Evolutionary conservation across 2,888 invertebrate genomes (phyloP).

Genomic region (Blera fallax): DNA sequence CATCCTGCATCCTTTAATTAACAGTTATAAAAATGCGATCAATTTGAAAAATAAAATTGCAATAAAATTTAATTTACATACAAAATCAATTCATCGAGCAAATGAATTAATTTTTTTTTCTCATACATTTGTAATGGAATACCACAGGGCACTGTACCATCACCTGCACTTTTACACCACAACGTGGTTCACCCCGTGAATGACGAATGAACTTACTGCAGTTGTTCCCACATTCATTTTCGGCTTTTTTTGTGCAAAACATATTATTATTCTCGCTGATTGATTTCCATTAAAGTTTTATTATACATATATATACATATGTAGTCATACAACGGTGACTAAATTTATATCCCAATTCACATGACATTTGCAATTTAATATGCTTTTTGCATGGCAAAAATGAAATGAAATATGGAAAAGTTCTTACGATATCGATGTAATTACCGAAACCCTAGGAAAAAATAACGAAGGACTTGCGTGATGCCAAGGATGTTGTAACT

Average conservation of each 20-base stretch:
- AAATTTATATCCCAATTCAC: neutral
- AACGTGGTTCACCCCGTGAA: neutral
- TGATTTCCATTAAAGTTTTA: constrained; percentile 6
- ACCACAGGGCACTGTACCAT: neutral
- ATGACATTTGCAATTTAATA: neutral
- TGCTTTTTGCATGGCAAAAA: neutral
- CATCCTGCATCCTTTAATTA: too few relatives aligned
- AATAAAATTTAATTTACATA: neutral
- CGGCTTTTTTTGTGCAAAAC: neutral
- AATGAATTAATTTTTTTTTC: neutral
- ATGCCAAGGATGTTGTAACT: constrained; percentile 24
- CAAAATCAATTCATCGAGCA: neutral
- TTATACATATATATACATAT: too few relatives aligned
- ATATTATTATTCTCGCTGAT: neutral
- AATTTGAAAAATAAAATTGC: neutral
- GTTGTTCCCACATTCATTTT: neutral
- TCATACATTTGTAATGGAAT: neutral
- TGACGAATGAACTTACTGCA: neutral
- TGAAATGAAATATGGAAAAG: neutral
- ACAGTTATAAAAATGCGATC: neutral
- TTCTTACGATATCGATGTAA: neutral
- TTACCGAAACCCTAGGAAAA: neutral
- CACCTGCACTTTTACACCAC: neutral
- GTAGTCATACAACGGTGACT: neutral
- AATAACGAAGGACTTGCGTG: constrained; percentile 38